Conservation (phyloP, 2,113 vertebrate genomes). For the Oncorhynchus masou region DNA sequence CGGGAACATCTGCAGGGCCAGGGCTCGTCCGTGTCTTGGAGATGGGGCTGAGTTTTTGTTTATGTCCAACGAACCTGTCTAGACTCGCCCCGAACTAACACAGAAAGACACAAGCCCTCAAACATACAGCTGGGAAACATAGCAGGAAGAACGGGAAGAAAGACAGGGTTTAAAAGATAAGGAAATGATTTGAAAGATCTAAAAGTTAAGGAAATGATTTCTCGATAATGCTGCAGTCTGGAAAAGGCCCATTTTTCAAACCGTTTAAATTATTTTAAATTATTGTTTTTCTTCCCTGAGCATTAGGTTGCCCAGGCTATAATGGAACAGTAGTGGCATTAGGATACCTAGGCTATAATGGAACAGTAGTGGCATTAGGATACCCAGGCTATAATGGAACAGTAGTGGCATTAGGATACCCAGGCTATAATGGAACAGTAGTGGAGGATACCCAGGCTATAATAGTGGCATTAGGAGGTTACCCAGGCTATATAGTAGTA, state of each 20-base stretch:
- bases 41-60: slow-evolving; percentile 84
- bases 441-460: too few relatives aligned
- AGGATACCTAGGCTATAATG: background rate
- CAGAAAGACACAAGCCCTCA: slow-evolving; percentile 75
- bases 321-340: background rate
- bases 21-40: slow-evolving; percentile 83
- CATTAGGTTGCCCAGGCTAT: slow-evolving; percentile 17
- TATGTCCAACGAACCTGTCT: slow-evolving; percentile 87
- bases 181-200: slow-evolving; percentile 21
- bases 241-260: slow-evolving; percentile 36
- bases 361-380: too few relatives aligned
- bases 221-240: slow-evolving; percentile 23
- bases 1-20: slow-evolving; percentile 86
- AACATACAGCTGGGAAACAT: slow-evolving; percentile 68
- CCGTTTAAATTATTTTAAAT: background rate
- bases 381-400: too few relatives aligned
- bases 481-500: too few relatives aligned
- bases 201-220: too few relatives aligned
- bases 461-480: too few relatives aligned
- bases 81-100: slow-evolving; percentile 75
- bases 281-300: background rate
- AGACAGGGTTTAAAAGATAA: slow-evolving; percentile 22
- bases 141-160: background rate
- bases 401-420: too few relatives aligned
- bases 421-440: too few relatives aligned